These are phyloP conservation scores for Columba guinea DNA, from an alignment of 2,797 vertebrate species.

Conservation along the genomic window DNA sequence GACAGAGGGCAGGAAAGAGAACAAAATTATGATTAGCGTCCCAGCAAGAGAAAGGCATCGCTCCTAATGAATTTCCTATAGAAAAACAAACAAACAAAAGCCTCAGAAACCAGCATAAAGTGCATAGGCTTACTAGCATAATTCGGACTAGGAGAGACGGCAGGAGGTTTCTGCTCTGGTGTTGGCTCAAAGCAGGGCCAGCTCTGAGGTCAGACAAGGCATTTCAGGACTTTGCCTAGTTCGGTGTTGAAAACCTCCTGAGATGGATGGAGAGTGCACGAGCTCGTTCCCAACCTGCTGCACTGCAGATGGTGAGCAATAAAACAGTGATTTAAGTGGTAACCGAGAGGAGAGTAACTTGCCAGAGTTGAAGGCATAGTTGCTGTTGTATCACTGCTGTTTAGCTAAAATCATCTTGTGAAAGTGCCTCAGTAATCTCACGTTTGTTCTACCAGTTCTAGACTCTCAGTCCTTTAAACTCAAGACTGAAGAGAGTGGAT, in stretches of 20 bases:
- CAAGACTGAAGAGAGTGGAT: neutral
- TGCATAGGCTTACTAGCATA: neutral
- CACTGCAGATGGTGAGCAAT: neutral
- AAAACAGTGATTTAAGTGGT: neutral
- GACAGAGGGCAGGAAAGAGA: neutral
- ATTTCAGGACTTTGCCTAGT: neutral
- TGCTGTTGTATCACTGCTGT: neutral
- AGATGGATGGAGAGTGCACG: neutral
- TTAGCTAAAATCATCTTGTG: neutral
- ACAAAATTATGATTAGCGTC: neutral
- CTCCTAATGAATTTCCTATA: neutral
- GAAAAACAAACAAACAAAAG: neutral
- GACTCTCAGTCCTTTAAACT: neutral
- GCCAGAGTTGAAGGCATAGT: neutral
- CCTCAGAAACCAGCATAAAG: neutral
- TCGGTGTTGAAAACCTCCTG: neutral
- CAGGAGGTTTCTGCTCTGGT: neutral
- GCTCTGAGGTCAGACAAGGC: neutral
- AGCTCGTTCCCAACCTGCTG: rapidly evolving
- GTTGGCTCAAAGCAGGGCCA: neutral
- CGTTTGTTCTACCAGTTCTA: neutral
- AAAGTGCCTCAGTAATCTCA: neutral
- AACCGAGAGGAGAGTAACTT: neutral
- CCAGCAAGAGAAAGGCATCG: neutral
- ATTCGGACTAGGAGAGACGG: neutral